These are phyloP conservation scores for Mycteria americana DNA, from an alignment of 2,797 vertebrate species.

Conservation along the genomic window DNA sequence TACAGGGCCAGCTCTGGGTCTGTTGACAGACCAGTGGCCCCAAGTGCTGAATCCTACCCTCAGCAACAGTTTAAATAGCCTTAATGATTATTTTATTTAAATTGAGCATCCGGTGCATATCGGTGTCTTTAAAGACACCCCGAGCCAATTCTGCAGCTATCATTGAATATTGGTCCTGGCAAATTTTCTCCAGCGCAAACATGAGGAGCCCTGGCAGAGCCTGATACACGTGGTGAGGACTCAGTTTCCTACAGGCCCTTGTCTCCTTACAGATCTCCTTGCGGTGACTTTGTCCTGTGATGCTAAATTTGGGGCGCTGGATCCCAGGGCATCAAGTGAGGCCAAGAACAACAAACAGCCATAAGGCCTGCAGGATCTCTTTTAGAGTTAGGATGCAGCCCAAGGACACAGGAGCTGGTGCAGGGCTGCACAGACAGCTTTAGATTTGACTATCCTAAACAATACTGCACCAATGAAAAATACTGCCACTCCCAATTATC, in stretches of 20 bases:
- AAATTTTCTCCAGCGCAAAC: background rate
- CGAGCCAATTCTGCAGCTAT: background rate
- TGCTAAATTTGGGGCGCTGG: background rate
- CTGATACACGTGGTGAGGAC: fast-evolving
- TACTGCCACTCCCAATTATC: background rate
- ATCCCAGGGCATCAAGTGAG: no score
- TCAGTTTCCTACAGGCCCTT: background rate
- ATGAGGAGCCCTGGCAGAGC: background rate
- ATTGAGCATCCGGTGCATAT: background rate
- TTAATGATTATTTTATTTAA: background rate
- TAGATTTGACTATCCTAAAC: background rate
- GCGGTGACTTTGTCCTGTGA: background rate
- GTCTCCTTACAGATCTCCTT: background rate
- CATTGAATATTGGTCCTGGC: background rate
- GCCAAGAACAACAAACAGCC: background rate
- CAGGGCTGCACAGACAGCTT: background rate
- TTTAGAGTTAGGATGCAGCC: background rate
- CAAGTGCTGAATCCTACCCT: background rate
- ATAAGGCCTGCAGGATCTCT: background rate
- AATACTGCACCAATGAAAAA: background rate
- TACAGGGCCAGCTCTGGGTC: background rate
- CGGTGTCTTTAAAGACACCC: background rate
- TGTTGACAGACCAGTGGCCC: background rate
- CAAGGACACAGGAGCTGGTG: background rate
- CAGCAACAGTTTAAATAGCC: background rate